Conservation (phyloP, 2,888 invertebrate genomes). For the Nemotelus nigrinus region DNA sequence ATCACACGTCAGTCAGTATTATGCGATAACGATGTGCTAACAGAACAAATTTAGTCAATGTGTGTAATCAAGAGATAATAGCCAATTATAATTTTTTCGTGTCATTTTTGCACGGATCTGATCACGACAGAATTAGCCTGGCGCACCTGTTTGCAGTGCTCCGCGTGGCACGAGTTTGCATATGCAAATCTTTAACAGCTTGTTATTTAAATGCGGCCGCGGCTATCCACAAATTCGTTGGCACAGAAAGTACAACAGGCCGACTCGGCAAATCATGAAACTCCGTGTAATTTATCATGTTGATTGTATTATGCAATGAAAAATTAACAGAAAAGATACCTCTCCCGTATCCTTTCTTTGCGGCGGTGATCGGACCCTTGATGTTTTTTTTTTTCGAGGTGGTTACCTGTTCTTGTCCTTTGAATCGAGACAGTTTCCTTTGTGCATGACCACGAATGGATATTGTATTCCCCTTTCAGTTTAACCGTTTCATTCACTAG, state of each 20-base stretch:
- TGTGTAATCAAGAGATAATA: constrained; percentile 35
- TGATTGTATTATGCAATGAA: constrained; percentile 26
- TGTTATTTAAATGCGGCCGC: background rate
- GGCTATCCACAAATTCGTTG: background rate
- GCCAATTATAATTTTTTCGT: constrained; percentile 32
- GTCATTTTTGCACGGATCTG: background rate
- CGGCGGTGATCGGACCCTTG: constrained; percentile 27
- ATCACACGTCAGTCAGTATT: background rate
- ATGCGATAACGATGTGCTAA: constrained; percentile 25
- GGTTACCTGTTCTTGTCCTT: constrained; percentile 4
- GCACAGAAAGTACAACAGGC: background rate
- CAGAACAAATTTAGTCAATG: constrained; percentile 17
- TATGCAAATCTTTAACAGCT: constrained; percentile 7
- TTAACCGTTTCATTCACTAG: constrained; percentile 29
- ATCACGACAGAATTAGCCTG: background rate
- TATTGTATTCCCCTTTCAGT: background rate
- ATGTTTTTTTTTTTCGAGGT: background rate
- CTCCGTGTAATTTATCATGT: constrained; percentile 22
- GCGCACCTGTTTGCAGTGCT: background rate
- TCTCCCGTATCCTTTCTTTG: constrained; percentile 18
- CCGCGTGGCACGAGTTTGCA: constrained; percentile 25
- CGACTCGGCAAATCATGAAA: background rate
- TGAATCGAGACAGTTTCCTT: constrained; percentile 14
- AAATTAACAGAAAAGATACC: constrained; percentile 32
- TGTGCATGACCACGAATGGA: background rate